These are phyloP conservation scores for Torymus tubicola DNA, from an alignment of 2,888 invertebrate genomes.

Conservation along the genomic window DNA sequence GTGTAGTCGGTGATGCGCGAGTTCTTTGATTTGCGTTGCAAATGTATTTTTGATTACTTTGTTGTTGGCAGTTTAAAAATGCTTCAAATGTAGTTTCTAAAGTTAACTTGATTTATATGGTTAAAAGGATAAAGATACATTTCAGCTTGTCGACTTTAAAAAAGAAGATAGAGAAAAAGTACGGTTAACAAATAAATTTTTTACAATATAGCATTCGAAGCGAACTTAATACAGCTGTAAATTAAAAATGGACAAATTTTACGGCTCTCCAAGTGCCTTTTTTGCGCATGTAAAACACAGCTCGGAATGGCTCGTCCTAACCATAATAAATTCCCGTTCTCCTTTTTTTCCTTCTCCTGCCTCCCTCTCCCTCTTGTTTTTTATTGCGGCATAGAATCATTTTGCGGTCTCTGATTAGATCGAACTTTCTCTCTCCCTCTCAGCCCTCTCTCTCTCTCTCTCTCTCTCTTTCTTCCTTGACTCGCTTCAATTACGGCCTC, in stretches of 20 bases:
- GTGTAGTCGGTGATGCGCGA: constrained; percentile 18
- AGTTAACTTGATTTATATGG: too few relatives aligned
- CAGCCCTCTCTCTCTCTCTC: not conserved
- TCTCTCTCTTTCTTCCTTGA: not conserved
- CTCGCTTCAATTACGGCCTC: constrained; percentile 34
- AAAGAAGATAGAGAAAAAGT: too few relatives aligned
- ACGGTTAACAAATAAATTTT: not conserved
- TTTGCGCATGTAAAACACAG: constrained; percentile 17
- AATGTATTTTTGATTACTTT: not conserved
- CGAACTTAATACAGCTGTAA: not conserved
- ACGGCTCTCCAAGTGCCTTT: not conserved
- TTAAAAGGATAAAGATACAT: too few relatives aligned
- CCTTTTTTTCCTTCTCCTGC: constrained; percentile 6
- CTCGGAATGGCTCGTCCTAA: not conserved
- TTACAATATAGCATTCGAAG: constrained; percentile 2
- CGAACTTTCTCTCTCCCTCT: constrained; percentile 48
- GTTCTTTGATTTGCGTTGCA: constrained; percentile 5
- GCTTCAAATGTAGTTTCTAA: not conserved
- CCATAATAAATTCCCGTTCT: constrained; percentile 36
- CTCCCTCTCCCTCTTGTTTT: not conserved
- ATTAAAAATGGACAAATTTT: not conserved
- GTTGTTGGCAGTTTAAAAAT: not conserved
- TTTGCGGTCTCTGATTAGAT: constrained; percentile 50
- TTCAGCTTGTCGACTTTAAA: too few relatives aligned
- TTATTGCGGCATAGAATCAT: constrained; percentile 37